These are phyloP conservation scores for Bothrops jararaca DNA, from an alignment of 2,113 vertebrate species.

Conservation along the genomic window DNA sequence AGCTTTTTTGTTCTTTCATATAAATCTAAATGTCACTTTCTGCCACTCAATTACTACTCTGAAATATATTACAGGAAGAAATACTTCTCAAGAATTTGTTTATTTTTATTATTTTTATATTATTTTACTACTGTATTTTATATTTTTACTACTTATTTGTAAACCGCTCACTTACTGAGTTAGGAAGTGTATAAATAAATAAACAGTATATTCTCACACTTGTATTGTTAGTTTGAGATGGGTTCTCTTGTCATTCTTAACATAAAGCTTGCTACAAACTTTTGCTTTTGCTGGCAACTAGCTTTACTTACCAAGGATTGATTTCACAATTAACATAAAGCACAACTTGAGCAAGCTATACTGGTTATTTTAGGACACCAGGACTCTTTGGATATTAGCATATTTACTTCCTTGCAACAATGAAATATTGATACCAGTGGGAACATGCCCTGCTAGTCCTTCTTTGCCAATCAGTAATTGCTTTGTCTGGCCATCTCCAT, in stretches of 20 bases:
- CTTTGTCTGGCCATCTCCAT: not conserved
- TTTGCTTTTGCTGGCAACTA: not conserved
- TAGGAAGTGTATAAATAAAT: not conserved
- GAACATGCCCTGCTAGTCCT: not conserved
- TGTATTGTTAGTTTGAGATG: not conserved
- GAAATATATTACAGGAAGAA: not conserved
- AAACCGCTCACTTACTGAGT: not conserved
- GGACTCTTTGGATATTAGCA: not conserved
- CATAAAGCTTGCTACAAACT: not conserved
- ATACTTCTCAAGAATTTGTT: not conserved
- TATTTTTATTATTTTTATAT: not conserved
- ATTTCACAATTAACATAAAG: not conserved
- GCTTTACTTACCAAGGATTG: not conserved
- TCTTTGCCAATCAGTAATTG: not conserved
- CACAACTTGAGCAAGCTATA: not conserved
- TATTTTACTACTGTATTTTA: not conserved
- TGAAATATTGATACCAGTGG: not conserved
- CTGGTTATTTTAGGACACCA: not conserved
- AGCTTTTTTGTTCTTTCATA: not conserved
- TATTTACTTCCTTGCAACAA: not conserved
- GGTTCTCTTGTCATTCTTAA: not conserved
- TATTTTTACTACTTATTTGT: not conserved
- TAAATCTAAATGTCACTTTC: not conserved
- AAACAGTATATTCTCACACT: not conserved
- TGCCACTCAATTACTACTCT: not conserved